Conservation (phyloP, 2,888 invertebrate genomes). For the Eupeodes latifasciatus region DNA sequence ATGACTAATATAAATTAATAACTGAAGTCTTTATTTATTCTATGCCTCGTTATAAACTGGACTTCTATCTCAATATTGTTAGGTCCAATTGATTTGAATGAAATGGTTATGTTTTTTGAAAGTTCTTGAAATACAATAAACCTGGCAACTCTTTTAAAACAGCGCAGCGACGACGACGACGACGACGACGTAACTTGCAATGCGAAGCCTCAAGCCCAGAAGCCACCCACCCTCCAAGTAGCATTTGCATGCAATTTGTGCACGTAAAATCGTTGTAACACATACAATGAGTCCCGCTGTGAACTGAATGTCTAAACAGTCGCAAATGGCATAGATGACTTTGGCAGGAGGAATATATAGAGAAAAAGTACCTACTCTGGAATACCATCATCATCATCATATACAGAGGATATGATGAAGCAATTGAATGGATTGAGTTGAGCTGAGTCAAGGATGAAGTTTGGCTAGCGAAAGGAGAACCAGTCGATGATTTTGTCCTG, state of each 20-base stretch:
- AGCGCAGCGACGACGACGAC: not conserved
- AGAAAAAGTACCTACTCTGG: conserved; percentile 23
- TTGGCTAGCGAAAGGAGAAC: conserved; percentile 54
- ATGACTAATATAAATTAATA: no score
- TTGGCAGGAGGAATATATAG: conserved; percentile 61
- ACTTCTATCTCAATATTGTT: no score
- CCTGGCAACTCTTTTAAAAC: conserved; percentile 24
- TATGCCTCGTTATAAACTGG: no score
- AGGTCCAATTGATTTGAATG: no score
- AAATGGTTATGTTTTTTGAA: no score
- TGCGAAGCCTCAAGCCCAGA: conserved; percentile 37
- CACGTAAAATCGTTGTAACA: conserved; percentile 77
- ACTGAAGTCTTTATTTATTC: no score
- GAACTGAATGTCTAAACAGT: conserved; percentile 76
- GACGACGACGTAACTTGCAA: conserved; percentile 1
- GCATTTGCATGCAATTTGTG: conserved; percentile 76
- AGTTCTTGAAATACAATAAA: not conserved
- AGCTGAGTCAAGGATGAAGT: conserved; percentile 72
- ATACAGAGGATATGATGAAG: conserved; percentile 62
- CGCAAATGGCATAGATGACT: conserved; percentile 73
- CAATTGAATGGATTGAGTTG: conserved; percentile 75
- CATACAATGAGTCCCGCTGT: conserved; percentile 76
- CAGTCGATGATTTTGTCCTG: conserved; percentile 45
- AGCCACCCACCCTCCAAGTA: conserved; percentile 71
- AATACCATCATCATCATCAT: conserved; percentile 24